phyloP scores from a whole-genome alignment of 2,113 vertebrate genomes.

The Morphnarchus princeps region DNA sequence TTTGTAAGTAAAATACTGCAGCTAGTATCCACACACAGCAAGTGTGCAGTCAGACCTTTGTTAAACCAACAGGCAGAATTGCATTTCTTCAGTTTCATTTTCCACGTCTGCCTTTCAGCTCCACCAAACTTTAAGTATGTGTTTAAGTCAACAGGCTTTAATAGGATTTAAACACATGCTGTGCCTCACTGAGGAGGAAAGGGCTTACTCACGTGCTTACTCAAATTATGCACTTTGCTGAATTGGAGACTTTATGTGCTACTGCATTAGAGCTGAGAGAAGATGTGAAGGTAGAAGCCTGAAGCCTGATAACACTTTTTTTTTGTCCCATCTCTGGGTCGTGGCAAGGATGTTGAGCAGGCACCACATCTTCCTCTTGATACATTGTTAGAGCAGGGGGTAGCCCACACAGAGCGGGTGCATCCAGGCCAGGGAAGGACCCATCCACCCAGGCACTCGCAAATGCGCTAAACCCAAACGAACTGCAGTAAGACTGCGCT shows the following conservation, averaged over 20 bases:
- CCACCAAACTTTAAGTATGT: background rate
- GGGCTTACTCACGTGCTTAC: background rate
- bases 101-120: background rate
- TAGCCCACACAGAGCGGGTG: background rate
- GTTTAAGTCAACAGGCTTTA: background rate
- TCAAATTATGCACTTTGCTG: background rate
- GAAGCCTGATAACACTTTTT: background rate
- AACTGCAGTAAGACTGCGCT: background rate
- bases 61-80: background rate
- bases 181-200: background rate
- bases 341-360: background rate
- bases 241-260: background rate
- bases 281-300: background rate
- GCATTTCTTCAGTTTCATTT: background rate
- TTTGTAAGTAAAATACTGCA: background rate
- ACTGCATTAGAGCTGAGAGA: background rate
- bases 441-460: too few relatives aligned
- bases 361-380: background rate
- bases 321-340: background rate
- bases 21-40: fast-evolving
- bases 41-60: fast-evolving
- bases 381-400: background rate
- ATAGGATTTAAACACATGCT: background rate
- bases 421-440: background rate
- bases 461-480: background rate